Evolutionary conservation across 2,888 invertebrate genomes (phyloP).

Genomic region (Microplitis deprimator): DNA sequence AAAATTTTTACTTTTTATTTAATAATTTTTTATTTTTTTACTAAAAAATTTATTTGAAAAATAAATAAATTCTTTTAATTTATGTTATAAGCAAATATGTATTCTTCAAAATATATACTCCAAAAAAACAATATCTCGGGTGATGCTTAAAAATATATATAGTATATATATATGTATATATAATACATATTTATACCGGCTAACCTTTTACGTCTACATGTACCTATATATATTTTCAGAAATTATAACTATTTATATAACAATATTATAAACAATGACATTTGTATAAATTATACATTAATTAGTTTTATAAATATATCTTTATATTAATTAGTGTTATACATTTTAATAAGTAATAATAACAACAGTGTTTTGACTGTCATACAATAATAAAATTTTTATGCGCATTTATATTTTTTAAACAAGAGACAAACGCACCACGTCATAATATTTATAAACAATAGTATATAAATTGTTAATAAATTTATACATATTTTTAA

Average conservation of each 20-base stretch:
- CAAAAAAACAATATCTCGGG: too few species aligned
- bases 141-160: constrained; percentile 6
- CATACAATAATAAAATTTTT: background rate
- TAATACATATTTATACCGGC: background rate
- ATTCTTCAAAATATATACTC: too few species aligned
- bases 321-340: background rate
- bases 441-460: background rate
- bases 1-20: too few species aligned
- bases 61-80: too few species aligned
- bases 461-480: background rate
- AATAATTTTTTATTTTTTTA: too few species aligned
- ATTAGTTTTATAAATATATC: background rate
- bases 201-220: background rate
- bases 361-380: background rate
- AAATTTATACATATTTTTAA: background rate
- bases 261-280: background rate
- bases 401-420: background rate
- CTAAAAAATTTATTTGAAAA: too few species aligned
- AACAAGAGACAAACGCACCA: background rate
- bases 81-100: too few species aligned
- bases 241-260: background rate
- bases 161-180: background rate
- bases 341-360: background rate
- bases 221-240: background rate
- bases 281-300: background rate